Evolutionary conservation across 2,113 vertebrate species (phyloP), one percentile per base, ranked within the genome.

Genomic region (Myiagra hebetior): DNA sequence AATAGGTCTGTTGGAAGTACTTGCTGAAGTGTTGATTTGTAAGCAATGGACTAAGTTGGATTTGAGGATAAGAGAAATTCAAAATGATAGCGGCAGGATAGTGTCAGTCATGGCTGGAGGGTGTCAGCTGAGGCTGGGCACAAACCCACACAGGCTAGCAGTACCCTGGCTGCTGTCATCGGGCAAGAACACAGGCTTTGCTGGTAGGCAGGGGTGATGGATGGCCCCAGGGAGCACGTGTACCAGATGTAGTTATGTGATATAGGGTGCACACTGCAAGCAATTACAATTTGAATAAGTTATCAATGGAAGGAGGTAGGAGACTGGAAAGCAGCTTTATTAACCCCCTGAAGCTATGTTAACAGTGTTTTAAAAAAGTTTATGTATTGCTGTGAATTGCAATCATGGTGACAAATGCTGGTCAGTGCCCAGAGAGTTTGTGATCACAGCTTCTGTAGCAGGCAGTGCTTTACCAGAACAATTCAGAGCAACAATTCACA

Each of bases 261-360:
- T 97, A 31, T 23, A 97, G 95, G 90, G 78, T 87, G 47, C 84
- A 73, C 84, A 91, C 96, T 96, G 95, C 28, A 63, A 93, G 95
- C 95, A 98, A 98, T 98, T 98, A 97, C 95, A 87, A 89, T 97
- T 97, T 98, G 96, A 98, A 95, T 98, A 98, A 94, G 89, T 97
- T 98, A 97, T 97, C 95, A 93, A 53, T 88, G 89, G 87, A 96
- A 96, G 70, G 89, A 97, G 82, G 84, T 75, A 76, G 70, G 93
- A 84, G 85, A 85, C 73, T 86, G 87, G 93, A 97, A 97, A 97
- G 90, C 91, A 95, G 96, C 89, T 97, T 97, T 98, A 97, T 98
- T 97, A 97, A 97, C 95, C 80, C 92, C 94, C 91, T 84, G 89
- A 96, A 98, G 96, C 97, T 96, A 96, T 30, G 42, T 95, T 98